Evolutionary conservation across 2,888 invertebrate genomes (phyloP), one percentile per base, ranked within the genome.

Genomic region (Operophtera brumata): DNA sequence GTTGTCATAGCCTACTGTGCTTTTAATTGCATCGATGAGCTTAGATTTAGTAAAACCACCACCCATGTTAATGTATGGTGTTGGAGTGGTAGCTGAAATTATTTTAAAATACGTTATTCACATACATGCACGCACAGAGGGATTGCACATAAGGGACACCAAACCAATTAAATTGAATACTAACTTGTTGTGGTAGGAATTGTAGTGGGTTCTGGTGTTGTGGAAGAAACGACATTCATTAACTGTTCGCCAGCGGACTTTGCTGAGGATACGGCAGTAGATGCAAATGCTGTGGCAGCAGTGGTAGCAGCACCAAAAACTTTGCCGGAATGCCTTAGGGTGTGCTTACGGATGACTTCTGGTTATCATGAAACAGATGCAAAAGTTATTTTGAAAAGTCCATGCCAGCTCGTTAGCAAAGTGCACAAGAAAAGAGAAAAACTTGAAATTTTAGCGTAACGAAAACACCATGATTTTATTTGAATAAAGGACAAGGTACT

Each of bases 311-410:
- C 92, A 64, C 93, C 92, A 47, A 92, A 91, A 42, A 93, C 93
- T 67, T 93, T 93, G 59, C 94, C 94, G 54, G 94, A 94, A 82
- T 95, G 94, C 70, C 94, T 93, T 73, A 95, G 79, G 47, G 94
- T 93, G 79, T 96, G 95, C 71, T 93, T 93, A 63, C 94, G 93
- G 77, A 96, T 89, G 69, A 88, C 88, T 82, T 86, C 90, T 90
- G 75, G 49, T 62, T 57, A 64, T 61, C 47, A 66, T 70, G 69
- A 62, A 66, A 67, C 53, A 64, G 53, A 57, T 48, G 43, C 41
- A 51, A 52, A 49, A 25, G 46, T 61, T 42, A 43, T 44, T 45
- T 57, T 56, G 40, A 51, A 40, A 39, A 34, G 43, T 43, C 13
- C 56, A 51, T 56, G 46, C 48, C 12, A 49, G 37, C 11, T 42